Evolutionary conservation across 2,797 vertebrate genomes (phyloP).

Genomic region (Scyliorhinus canicula): DNA sequence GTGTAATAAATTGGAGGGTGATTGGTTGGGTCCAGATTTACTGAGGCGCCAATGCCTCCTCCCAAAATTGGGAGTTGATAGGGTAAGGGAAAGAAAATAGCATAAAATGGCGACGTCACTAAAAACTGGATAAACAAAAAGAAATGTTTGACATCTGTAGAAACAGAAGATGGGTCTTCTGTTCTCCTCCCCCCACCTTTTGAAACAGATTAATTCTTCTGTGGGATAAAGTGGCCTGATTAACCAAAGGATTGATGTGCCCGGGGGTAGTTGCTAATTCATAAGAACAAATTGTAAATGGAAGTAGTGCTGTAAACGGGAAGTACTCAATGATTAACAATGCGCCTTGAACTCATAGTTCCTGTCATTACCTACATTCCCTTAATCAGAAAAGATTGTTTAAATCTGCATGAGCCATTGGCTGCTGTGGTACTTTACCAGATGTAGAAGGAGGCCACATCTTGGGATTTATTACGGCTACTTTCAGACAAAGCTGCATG

Average conservation of each 20-base stretch:
- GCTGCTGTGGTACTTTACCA: not conserved
- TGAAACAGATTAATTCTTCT: not conserved
- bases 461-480: not conserved
- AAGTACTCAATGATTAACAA: slow-evolving; percentile 18
- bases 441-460: not conserved
- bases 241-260: not conserved
- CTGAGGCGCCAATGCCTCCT: not conserved
- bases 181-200: not conserved
- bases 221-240: not conserved
- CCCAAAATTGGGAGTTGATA: no score
- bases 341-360: slow-evolving; percentile 6
- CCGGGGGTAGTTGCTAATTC: slow-evolving; percentile 9
- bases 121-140: not conserved
- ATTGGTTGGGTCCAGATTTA: not conserved
- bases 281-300: not conserved
- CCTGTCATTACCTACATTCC: slow-evolving; percentile 26
- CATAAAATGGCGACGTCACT: not conserved
- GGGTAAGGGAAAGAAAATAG: no score
- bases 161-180: not conserved
- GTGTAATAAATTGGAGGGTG: not conserved
- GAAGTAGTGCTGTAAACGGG: slow-evolving; percentile 13
- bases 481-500: not conserved
- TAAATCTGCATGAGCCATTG: not conserved
- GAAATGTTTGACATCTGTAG: not conserved
- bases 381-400: slow-evolving; percentile 32